Base-by-base conservation (phyloP, 2,888 invertebrate genomes). In the Cosmia trapezina region DNA sequence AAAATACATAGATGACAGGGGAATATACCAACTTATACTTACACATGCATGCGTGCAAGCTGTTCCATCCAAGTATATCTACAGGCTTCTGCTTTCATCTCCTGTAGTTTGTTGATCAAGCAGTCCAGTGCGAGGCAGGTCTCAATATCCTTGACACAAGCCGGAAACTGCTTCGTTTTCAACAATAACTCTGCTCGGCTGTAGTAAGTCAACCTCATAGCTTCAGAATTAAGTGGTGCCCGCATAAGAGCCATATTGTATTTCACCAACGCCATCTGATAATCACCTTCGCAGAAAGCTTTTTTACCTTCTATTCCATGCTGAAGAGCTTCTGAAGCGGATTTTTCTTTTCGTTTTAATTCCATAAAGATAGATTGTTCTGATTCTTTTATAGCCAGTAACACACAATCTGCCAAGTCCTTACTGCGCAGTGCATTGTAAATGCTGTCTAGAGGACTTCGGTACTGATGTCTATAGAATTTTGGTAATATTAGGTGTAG, bases 121-220 rank as follows among this genome's bases (percentile, higher is more conserved):
- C 76, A 76, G 7, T 61, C 22, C n/a, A 77, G 17, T 28, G 62
- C 14, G 1, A 77, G 73, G 47, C 79, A 79, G 19, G 43, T 77
- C 2, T 77, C 62, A 19, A 77, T 53, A 57, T 78, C 67, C 22
- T 79, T 78, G 12, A 78, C 8, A 67, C 78, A 73, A 57, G 66
- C 57, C 3, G 8, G 5, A 14, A 53, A 78, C 43, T 60, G 49
- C 11, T 19, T 54, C 8, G 28, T 49, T 43, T 49, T 41, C 4
- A 79, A n/a, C 9, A 59, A 41, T 14, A 78, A 9, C n/a, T 73
- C 73, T 11, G 77, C 77, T 64, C 77, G 63, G 37, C 53, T 28
- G 12, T 49, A 79, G 72, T 78, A 78, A 17, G 67, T 19, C 19
- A 73, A 19, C 47, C 49, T 66, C 77, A 78, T 78, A 9, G 51